These are phyloP conservation scores for Spinus olivaceus DNA, from an alignment of 2,797 vertebrate species.

Conservation along the genomic window DNA sequence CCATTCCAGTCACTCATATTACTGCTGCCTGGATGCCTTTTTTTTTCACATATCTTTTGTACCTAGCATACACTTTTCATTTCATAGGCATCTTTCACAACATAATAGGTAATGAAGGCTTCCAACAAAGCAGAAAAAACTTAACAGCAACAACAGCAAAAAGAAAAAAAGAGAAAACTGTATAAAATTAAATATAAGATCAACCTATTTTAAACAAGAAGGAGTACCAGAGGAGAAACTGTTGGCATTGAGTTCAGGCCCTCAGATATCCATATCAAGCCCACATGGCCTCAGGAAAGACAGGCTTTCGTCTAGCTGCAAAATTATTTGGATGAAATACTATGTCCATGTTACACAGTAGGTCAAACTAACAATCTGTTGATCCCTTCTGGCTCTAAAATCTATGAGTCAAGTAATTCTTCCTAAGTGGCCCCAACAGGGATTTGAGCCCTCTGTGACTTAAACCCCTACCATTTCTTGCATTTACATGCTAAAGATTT, in stretches of 20 bases:
- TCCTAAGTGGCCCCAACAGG: neutral
- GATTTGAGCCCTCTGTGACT: neutral
- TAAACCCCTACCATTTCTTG: neutral
- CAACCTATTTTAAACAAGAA: neutral
- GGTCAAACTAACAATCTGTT: conserved; percentile 30
- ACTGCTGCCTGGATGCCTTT: neutral
- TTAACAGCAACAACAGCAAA: neutral
- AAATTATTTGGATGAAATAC: neutral
- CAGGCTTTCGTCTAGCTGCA: neutral
- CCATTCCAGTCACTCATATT: neutral
- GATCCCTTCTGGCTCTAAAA: conserved; percentile 11
- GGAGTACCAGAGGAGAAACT: neutral
- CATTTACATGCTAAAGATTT: neutral
- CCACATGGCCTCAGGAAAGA: neutral
- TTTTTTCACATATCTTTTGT: neutral
- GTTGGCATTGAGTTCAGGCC: neutral
- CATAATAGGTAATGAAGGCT: neutral
- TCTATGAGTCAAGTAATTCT: neutral
- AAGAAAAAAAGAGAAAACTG: neutral
- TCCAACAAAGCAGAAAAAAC: neutral
- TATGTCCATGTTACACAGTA: neutral
- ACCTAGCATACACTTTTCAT: neutral
- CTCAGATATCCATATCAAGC: neutral
- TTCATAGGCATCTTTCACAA: neutral
- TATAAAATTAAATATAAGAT: neutral